A percentile compares a stretch with the other conserved stretches of the same genome.
phyloP scores from a whole-genome alignment of 2,888 invertebrate genomes.

The Noctua fimbriata region DNA sequence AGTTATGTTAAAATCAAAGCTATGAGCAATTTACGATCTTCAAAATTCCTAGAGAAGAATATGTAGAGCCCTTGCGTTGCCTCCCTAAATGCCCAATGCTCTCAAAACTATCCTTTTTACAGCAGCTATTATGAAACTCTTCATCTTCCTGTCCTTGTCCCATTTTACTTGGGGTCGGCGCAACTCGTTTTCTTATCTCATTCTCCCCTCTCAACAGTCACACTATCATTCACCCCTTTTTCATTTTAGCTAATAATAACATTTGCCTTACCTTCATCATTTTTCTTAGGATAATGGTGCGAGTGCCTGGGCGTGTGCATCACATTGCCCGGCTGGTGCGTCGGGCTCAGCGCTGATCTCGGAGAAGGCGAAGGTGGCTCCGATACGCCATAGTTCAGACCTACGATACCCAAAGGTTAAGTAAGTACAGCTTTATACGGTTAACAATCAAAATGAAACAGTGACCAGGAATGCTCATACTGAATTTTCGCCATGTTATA shows the following conservation, averaged over 20 bases:
- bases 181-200: neutral
- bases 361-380: conserved; percentile 89
- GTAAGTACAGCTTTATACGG: neutral
- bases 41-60: neutral
- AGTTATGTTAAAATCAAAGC: neutral
- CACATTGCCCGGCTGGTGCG: conserved; percentile 85
- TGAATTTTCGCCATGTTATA: neutral
- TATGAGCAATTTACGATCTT: too few species aligned
- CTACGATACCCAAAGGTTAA: conserved; percentile 66
- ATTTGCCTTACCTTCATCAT: conserved; percentile 91
- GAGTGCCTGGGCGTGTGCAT: conserved; percentile 90
- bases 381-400: conserved; percentile 87
- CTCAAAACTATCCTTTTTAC: neutral
- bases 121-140: neutral
- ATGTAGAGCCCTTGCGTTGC: neutral
- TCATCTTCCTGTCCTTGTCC: neutral
- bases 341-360: conserved; percentile 87
- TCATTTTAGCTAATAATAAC: neutral
- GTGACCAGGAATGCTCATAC: neutral
- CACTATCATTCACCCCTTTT: neutral
- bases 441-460: neutral
- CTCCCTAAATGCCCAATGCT: neutral
- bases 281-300: conserved; percentile 92
- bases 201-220: neutral
- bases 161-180: neutral